These are phyloP conservation scores for Tokudaia muenninki DNA, from an alignment of 2,797 vertebrate species.

Conservation along the genomic window DNA sequence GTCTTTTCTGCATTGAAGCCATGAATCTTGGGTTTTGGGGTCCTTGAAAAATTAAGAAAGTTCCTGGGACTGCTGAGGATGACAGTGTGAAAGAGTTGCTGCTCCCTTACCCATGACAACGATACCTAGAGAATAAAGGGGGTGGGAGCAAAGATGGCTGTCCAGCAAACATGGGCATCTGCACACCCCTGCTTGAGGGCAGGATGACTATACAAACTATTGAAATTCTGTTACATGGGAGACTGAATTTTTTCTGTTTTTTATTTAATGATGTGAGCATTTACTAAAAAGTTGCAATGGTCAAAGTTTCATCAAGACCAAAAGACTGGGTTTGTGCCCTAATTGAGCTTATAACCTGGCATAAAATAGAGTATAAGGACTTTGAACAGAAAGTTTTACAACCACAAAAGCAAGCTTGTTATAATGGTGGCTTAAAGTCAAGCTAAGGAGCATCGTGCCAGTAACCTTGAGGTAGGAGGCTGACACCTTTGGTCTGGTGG, in stretches of 20 bases:
- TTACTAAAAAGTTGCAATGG: background rate
- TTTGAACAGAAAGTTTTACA: constrained; percentile 2
- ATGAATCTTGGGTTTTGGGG: background rate
- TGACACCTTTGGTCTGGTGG: background rate
- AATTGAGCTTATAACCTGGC: background rate
- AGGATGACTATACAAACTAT: background rate
- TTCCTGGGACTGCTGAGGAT: background rate
- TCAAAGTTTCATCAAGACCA: background rate
- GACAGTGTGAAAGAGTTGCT: background rate
- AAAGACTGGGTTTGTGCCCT: background rate
- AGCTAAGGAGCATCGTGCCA: background rate
- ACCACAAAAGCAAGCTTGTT: background rate
- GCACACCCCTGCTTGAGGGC: background rate
- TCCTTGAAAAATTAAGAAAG: background rate
- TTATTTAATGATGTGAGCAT: background rate
- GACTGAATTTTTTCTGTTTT: background rate
- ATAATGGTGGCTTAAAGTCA: background rate
- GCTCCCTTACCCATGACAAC: background rate
- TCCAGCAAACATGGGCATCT: background rate
- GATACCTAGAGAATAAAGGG: background rate
- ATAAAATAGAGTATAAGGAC: background rate
- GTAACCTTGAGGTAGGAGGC: background rate
- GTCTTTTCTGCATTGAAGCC: background rate
- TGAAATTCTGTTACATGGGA: background rate
- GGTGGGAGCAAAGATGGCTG: background rate